A percentile compares a stretch with the other conserved stretches of the same genome.
phyloP scores from a whole-genome alignment of 2,888 invertebrate genomes.

The Sisyra nigra region DNA sequence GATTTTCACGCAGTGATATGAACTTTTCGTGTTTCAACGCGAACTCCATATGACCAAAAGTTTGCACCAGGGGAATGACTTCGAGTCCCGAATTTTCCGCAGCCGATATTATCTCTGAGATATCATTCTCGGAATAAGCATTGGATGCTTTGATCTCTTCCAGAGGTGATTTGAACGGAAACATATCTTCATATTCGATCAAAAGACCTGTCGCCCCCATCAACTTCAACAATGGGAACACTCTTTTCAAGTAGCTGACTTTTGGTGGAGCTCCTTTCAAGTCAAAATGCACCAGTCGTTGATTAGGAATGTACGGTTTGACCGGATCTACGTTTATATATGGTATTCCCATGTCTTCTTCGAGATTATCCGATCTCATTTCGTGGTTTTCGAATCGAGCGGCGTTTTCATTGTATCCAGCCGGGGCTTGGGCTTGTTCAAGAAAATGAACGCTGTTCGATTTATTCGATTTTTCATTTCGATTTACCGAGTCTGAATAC shows the following conservation, averaged over 20 bases:
- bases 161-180: conserved; percentile 49
- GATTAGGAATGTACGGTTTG: conserved; percentile 30
- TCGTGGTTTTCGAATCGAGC: conserved; percentile 19
- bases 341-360: conserved; percentile 27
- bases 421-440: conserved; percentile 11
- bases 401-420: conserved; percentile 24
- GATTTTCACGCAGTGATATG: conserved; percentile 44
- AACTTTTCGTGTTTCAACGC: conserved; percentile 49
- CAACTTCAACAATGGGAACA: conserved; percentile 37
- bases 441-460: conserved; percentile 11
- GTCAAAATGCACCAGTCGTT: conserved; percentile 55
- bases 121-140: conserved; percentile 39
- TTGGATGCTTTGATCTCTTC: conserved; percentile 35
- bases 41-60: conserved; percentile 63
- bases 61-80: conserved; percentile 59
- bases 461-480: conserved; percentile 10
- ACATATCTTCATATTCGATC: conserved; percentile 71
- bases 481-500: conserved; percentile 7
- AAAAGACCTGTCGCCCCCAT: conserved; percentile 57
- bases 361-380: conserved; percentile 16
- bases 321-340: conserved; percentile 25
- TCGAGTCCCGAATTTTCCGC: conserved; percentile 40
- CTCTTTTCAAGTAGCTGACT: conserved; percentile 37
- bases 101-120: conserved; percentile 37
- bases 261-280: conserved; percentile 63